phyloP scores from a whole-genome alignment of 2,888 invertebrate genomes.

The Laothoe populi region DNA sequence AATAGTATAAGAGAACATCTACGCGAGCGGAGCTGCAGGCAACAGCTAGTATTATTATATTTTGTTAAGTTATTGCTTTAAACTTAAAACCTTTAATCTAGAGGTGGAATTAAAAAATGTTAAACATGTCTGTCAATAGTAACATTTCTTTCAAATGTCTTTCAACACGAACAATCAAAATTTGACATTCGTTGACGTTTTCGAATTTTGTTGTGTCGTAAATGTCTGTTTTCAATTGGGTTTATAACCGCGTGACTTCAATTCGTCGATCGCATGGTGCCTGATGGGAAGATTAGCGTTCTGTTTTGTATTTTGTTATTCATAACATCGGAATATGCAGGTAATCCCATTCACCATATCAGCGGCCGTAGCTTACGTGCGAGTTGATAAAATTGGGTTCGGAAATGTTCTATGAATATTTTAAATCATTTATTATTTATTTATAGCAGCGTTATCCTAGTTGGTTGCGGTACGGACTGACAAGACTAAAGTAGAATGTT shows the following conservation, averaged over 20 bases:
- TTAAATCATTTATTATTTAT: neutral
- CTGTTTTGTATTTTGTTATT: conserved; percentile 43
- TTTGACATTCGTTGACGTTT: neutral
- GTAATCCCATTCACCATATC: conserved; percentile 35
- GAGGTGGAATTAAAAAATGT: no score
- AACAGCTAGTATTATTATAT: no score
- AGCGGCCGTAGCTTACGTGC: neutral
- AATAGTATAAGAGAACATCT: no score
- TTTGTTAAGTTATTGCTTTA: no score
- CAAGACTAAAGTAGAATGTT: no score
- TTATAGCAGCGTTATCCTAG: neutral
- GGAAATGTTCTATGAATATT: neutral
- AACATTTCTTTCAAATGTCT: no score
- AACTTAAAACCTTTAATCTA: no score
- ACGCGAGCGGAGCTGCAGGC: no score
- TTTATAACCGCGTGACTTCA: conserved; percentile 38
- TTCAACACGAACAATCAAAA: neutral
- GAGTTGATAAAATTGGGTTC: neutral
- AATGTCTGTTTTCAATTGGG: conserved; percentile 35
- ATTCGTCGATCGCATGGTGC: conserved; percentile 41
- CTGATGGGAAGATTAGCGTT: conserved; percentile 39
- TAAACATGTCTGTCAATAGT: no score
- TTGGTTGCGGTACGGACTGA: neutral
- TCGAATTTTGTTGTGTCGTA: neutral
- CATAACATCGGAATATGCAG: conserved; percentile 42